Conservation (phyloP, 2,888 invertebrate genomes). For the Marronus borbonicus region DNA sequence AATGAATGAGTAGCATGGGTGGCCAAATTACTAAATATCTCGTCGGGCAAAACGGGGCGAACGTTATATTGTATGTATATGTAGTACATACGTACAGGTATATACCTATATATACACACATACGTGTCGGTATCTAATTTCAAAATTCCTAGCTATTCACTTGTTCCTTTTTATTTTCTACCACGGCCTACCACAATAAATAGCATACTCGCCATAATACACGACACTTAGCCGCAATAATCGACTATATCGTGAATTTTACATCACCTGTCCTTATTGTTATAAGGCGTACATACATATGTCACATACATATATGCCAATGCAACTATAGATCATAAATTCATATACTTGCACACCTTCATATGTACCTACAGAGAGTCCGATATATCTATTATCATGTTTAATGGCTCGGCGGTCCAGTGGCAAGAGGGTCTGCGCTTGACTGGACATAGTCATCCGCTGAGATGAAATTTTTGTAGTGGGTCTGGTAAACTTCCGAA, state of each 20-base stretch:
- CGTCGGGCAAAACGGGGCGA: constrained; percentile 14
- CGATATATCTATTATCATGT: too few relatives aligned
- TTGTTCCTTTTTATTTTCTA: constrained; percentile 2
- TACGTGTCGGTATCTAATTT: constrained; percentile 36
- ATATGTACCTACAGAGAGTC: too few relatives aligned
- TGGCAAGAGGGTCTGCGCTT: too few relatives aligned
- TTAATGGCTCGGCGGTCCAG: too few relatives aligned
- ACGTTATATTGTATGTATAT: not conserved
- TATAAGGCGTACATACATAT: not conserved
- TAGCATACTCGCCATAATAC: not conserved
- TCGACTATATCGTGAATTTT: not conserved
- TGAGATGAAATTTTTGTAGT: too few relatives aligned
- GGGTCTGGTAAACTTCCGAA: too few relatives aligned
- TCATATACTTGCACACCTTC: too few relatives aligned
- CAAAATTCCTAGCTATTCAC: constrained; percentile 41
- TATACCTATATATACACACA: too few relatives aligned
- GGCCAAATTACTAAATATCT: constrained; percentile 49
- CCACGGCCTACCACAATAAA: not conserved
- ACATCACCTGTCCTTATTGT: not conserved
- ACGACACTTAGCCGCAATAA: constrained; percentile 1
- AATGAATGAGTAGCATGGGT: constrained; percentile 34
- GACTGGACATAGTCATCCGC: too few relatives aligned
- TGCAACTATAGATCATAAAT: too few relatives aligned
- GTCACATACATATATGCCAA: not conserved
- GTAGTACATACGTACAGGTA: not conserved